Base-by-base conservation (phyloP, 1,140 invertebrate species). In the Leptestheria dahalacensis region DNA sequence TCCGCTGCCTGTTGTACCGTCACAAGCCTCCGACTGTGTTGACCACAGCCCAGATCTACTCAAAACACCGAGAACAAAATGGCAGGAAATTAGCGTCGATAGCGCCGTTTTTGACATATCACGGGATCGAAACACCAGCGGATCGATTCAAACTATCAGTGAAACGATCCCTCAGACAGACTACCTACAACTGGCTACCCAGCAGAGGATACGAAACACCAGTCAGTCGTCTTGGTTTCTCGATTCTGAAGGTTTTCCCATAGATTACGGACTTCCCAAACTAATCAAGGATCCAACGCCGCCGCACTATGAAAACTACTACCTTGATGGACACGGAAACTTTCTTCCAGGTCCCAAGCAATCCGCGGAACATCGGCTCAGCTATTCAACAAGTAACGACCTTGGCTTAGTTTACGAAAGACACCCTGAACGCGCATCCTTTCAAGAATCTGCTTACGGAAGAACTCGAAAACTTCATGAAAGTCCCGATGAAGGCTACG, bases 401-500 rank as follows among this genome's bases (percentile, higher is more conserved):
- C 4, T 54, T 55, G 24, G 57, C 48, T 48, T 41, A 6, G 6
- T 15, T 9, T 41, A 41, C 33, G 33, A 41, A 41, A 6, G 33
- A 41, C 15, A 41, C 33, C 33, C 33, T 41, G 33, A 41, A 41
- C 33, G n/a, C n/a, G n/a, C n/a, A n/a, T n/a, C n/a, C n/a, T n/a
- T n/a, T n/a, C n/a, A n/a, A n/a, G n/a, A n/a, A n/a, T n/a, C n/a
- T n/a, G n/a, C n/a, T n/a, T n/a, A n/a, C n/a, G n/a, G n/a, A n/a
- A n/a, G 78, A 86, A 12, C 77, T 85, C 61, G 85, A 86, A 67
- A 86, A 84, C 1, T 79, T 81, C 64, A 69, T 56, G 86, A 90
- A 65, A 88, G 86, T 69, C 86, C 86, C 3, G 87, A 91, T 68
- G 87, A 91, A 68, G 87, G 87, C 1, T 91, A 89, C 68, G 86